These are phyloP conservation scores for Drosophila sturtevanti DNA, from an alignment of 1,140 invertebrate species.

Conservation along the genomic window DNA sequence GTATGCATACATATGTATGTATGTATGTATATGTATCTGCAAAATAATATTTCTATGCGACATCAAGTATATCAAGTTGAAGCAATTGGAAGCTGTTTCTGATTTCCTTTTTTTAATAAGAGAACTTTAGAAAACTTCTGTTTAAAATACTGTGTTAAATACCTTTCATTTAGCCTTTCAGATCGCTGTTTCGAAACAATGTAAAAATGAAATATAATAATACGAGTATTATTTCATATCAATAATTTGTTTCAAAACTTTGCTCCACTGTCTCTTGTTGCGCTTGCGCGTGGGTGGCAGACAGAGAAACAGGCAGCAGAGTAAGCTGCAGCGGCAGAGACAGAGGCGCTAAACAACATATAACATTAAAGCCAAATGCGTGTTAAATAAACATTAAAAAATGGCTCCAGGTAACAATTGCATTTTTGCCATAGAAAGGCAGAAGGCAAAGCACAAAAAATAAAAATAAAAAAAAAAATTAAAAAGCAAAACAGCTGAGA, in stretches of 20 bases:
- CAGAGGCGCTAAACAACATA: conserved; percentile 29
- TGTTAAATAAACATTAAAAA: conserved; percentile 75
- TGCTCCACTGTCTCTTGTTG: conserved; percentile 33
- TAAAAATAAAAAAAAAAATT: not conserved
- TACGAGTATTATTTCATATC: no score
- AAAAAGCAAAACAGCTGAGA: conserved; percentile 24
- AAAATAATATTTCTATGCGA: no score
- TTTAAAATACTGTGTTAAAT: no score
- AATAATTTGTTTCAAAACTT: not conserved
- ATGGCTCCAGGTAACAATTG: conserved; percentile 36
- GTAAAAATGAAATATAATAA: no score
- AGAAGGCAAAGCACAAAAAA: not conserved
- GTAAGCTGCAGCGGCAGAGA: not conserved
- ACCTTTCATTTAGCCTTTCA: no score
- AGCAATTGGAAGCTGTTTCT: no score
- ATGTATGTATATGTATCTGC: no score
- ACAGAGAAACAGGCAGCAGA: conserved; percentile 10
- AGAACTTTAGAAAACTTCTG: no score
- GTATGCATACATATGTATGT: no score
- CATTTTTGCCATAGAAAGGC: conserved; percentile 47
- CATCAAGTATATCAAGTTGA: no score
- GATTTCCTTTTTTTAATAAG: no score
- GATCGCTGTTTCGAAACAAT: no score
- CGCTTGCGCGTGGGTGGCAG: conserved; percentile 35
- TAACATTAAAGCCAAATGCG: conserved; percentile 61